phyloP scores from a whole-genome alignment of 2,113 vertebrate species.

The Labeo catla region DNA sequence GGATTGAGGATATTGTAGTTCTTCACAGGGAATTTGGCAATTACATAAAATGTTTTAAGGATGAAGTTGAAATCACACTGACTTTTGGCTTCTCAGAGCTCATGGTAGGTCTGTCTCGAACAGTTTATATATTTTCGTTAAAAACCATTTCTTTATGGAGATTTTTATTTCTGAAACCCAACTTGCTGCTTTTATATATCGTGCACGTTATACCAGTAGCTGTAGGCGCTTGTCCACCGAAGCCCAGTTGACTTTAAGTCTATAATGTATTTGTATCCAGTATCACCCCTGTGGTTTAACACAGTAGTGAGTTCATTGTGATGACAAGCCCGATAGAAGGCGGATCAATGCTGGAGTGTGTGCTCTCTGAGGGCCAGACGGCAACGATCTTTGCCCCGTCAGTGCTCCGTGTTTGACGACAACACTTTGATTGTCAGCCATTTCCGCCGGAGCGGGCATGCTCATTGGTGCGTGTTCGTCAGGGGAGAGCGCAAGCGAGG shows the following conservation, averaged over 20 bases:
- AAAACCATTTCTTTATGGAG: neutral
- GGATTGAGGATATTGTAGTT: neutral
- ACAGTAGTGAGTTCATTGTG: slow-evolving; percentile 59
- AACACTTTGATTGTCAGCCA: slow-evolving; percentile 55
- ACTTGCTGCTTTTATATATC: neutral
- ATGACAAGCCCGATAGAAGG: slow-evolving; percentile 59
- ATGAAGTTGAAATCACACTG: neutral
- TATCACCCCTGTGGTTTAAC: slow-evolving; percentile 61
- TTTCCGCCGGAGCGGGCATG: slow-evolving; percentile 50
- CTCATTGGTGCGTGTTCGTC: slow-evolving; percentile 52
- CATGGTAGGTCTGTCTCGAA: neutral
- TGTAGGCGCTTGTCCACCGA: slow-evolving; percentile 28
- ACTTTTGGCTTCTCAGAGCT: neutral
- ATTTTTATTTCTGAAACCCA: neutral
- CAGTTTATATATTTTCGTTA: neutral
- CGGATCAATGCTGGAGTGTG: slow-evolving; percentile 53
- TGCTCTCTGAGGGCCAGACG: slow-evolving; percentile 50
- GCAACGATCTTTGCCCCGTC: slow-evolving; percentile 52
- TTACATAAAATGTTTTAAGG: neutral
- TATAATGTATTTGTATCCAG: slow-evolving; percentile 57
- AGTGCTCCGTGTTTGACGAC: slow-evolving; percentile 53
- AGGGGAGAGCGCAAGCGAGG: slow-evolving; percentile 22
- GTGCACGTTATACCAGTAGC: slow-evolving; percentile 8
- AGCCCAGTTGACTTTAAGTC: slow-evolving; percentile 48
- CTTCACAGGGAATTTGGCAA: neutral